Evolutionary conservation across 2,888 invertebrate genomes (phyloP), one percentile per base, ranked within the genome.

Genomic region (Cataglyphis cursor): DNA sequence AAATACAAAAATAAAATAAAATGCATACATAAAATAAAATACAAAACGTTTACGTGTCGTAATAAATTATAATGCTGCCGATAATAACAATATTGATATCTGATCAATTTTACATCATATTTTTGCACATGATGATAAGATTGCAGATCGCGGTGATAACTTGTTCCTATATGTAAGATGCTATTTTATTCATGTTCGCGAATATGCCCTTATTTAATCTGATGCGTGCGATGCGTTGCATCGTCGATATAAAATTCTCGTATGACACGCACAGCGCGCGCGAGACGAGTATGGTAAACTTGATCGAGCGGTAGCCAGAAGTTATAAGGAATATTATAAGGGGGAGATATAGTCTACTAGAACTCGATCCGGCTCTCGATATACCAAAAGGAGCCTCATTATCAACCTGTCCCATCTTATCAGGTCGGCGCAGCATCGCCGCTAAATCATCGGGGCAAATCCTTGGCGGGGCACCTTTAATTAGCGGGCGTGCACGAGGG

Each of bases 381-480:
- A 90, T 85, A 89, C 87, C 85, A 85, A 87, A 86, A 89, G 86
- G 65, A 82, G 65, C 38, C 87, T 85, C 81, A 88, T 91, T 92
- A 92, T 92, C 92, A 89, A 85, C 68, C 81, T 88, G 88, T 88
- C 88, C 89, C 89, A 93, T 93, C 93, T 93, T 93, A 93, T 93
- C 93, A 92, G 91, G 87, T 82, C 81, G 90, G 85, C 87, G 82
- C 82, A 86, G 86, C 85, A 81, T 86, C 81, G 86, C 87, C 91
- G 91, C 92, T 93, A 93, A 93, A 93, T 93, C 93, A 93, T 93
- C 87, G 87, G 85, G 87, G 87, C 48, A 51, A 51, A 51, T 88
- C 89, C 90, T 90, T 91, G 91, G 89, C 91, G 91, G 84, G 93
- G 91, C 88, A 92, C 91, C 93, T 93, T 93, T 93, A 93, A 93